Percentiles rank a stretch among this genome's conserved stretches.
These are phyloP conservation scores for Siderastrea siderea DNA, from an alignment of 92 coral and sea anemone species.

Conservation along the genomic window DNA sequence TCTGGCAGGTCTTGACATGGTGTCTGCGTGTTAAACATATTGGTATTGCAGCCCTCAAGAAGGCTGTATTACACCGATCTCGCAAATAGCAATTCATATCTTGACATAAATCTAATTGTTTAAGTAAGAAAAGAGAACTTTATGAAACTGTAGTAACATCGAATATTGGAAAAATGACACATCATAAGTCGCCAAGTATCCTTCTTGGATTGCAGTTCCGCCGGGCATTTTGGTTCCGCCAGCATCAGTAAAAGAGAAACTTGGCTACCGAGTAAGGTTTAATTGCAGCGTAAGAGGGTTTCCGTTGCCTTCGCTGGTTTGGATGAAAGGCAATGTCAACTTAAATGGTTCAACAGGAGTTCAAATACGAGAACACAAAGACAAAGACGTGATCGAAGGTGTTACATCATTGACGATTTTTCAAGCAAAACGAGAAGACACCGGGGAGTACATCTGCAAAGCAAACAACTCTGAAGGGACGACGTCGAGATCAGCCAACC, in stretches of 20 bases:
- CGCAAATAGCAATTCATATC: too few relatives aligned
- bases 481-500: neutral
- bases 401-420: conserved; percentile 19
- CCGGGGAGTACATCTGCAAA: conserved; percentile 52
- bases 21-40: too few relatives aligned
- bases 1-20: too few relatives aligned
- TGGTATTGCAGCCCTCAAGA: too few relatives aligned
- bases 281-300: conserved; percentile 70
- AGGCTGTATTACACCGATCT: too few relatives aligned
- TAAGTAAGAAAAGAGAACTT: too few relatives aligned
- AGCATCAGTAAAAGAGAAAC: neutral
- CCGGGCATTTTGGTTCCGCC: conserved; percentile 21
- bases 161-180: too few relatives aligned
- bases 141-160: too few relatives aligned
- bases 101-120: too few relatives aligned
- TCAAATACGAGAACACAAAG: neutral
- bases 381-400: neutral
- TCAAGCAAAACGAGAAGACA: conserved; percentile 17
- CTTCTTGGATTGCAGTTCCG: conserved; percentile 26
- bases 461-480: conserved; percentile 38
- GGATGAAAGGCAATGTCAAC: conserved; percentile 59
- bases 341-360: conserved; percentile 17
- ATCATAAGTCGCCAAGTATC: neutral
- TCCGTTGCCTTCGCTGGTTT: conserved; percentile 57
- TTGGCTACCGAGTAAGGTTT: conserved; percentile 35